These are phyloP conservation scores for Chaetorhynchus papuensis DNA, from an alignment of 2,113 vertebrate species.

Conservation along the genomic window DNA sequence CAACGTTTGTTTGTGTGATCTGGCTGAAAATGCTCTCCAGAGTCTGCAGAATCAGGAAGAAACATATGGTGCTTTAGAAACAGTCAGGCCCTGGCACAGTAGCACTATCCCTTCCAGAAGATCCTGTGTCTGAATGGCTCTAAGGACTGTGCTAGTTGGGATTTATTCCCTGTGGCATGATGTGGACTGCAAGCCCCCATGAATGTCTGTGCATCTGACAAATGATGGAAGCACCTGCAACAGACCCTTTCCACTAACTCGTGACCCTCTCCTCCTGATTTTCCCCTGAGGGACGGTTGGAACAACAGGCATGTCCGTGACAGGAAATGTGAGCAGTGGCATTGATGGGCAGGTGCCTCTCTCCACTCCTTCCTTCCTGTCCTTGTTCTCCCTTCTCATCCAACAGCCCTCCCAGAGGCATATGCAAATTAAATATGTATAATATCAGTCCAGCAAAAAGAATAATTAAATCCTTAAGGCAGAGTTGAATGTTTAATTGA, in stretches of 20 bases:
- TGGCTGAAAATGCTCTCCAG: slow-evolving; percentile 79
- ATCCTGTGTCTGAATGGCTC: neutral
- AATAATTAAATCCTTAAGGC: neutral
- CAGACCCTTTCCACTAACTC: neutral
- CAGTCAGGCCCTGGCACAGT: neutral
- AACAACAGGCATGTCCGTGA: accelerated
- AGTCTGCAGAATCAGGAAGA: slow-evolving; percentile 71
- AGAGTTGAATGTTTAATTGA: neutral
- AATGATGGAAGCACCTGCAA: neutral
- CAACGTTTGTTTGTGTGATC: slow-evolving; percentile 82
- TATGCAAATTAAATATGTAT: neutral
- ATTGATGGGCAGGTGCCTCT: neutral
- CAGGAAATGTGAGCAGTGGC: neutral
- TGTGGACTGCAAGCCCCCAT: neutral
- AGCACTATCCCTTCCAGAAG: neutral
- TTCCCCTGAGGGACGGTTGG: neutral
- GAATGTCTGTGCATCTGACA: neutral
- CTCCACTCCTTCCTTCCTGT: neutral
- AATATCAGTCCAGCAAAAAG: neutral
- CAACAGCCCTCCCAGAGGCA: neutral
- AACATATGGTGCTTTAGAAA: neutral
- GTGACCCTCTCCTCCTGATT: neutral
- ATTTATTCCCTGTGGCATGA: neutral
- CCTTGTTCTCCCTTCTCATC: neutral
- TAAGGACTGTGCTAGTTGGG: accelerated